Conservation (phyloP, 2,797 vertebrate species). For the Eremophila alpestris region DNA sequence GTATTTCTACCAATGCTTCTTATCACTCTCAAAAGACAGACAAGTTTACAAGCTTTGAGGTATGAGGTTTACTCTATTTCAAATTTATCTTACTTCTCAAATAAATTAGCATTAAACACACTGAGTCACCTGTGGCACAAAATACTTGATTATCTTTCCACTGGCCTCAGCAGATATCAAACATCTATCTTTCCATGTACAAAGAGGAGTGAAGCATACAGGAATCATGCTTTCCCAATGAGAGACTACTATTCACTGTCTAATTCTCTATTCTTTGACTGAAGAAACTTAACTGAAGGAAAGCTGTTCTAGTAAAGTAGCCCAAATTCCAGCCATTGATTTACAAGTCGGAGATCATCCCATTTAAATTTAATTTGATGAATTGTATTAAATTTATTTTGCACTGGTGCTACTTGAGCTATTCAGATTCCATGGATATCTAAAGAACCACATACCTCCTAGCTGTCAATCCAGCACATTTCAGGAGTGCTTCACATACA, state of each 20-base stretch:
- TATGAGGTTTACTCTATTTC: neutral
- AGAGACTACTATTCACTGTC: neutral
- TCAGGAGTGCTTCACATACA: conserved; percentile 48
- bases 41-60: neutral
- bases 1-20: neutral
- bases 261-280: neutral
- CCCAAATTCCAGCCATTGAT: neutral
- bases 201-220: neutral
- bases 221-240: neutral
- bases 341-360: conserved; percentile 1
- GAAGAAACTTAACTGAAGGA: neutral
- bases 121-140: neutral
- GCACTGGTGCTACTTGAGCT: conserved; percentile 54
- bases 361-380: conserved; percentile 39
- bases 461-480: conserved; percentile 59
- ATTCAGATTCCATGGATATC: conserved; percentile 26
- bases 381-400: conserved; percentile 46
- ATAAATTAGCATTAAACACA: neutral
- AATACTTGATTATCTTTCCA: neutral
- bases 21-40: neutral
- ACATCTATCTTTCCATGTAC: neutral
- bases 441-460: conserved; percentile 38
- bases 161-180: neutral
- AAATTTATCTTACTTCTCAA: neutral
- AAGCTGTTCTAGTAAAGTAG: neutral